Evolutionary conservation across 92 coral and sea anemone genomes (phyloP).

Genomic region (Meandrina meandrites): DNA sequence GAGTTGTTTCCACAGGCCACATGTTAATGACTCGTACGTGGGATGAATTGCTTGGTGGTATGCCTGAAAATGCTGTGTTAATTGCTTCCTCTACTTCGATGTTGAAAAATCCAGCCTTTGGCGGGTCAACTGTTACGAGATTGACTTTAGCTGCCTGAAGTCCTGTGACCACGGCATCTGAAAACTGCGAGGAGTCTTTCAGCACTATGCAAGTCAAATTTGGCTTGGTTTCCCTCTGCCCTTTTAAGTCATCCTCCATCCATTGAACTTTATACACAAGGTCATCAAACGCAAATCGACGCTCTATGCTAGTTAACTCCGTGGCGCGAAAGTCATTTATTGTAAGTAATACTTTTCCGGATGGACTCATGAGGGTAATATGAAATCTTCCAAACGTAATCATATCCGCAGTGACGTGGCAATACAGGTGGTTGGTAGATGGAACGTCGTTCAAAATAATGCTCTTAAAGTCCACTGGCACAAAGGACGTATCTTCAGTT

Average conservation of each 20-base stretch:
- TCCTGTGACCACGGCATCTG: conserved; percentile 2
- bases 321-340: conserved; percentile 60
- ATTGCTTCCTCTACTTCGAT: conserved; percentile 3
- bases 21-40: conserved; percentile 54
- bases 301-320: conserved; percentile 37
- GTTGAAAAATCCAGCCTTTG: conserved; percentile 6
- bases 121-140: conserved; percentile 19
- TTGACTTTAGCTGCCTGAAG: conserved; percentile 17
- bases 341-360: conserved; percentile 46
- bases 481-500: conserved; percentile 28
- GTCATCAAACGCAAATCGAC: conserved; percentile 32
- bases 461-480: conserved; percentile 46
- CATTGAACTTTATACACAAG: conserved; percentile 54
- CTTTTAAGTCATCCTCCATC: conserved; percentile 25
- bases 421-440: conserved; percentile 33
- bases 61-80: background rate
- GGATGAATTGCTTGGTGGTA: background rate
- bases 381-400: conserved; percentile 37
- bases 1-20: conserved; percentile 57
- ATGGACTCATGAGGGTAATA: conserved; percentile 51
- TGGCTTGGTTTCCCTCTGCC: background rate
- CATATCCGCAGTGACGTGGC: conserved; percentile 60
- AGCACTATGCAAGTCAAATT: conserved; percentile 33
- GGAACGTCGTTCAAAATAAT: conserved; percentile 15
- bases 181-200: conserved; percentile 21